Conservation (phyloP, 2,113 vertebrate genomes). For the Oreochromis tanganicae region DNA sequence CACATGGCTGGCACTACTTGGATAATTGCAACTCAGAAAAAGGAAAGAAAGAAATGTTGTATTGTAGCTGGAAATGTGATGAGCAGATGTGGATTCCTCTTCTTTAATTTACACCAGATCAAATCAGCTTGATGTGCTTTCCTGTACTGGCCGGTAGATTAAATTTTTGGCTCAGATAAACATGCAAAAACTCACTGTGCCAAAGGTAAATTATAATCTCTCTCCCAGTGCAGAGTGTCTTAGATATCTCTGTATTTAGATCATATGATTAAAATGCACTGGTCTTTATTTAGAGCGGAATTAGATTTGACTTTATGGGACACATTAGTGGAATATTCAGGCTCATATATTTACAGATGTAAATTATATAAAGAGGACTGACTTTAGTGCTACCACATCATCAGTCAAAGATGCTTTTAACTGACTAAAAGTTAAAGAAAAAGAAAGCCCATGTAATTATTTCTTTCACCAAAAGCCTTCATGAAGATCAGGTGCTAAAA, state of each 20-base stretch:
- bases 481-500: not conserved
- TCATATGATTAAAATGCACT: not conserved
- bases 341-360: not conserved
- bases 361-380: not conserved
- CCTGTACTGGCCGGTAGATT: conserved; percentile 6
- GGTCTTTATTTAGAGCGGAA: not conserved
- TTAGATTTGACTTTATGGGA: not conserved
- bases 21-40: conserved; percentile 12
- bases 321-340: not conserved
- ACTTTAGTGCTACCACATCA: not conserved
- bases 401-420: not conserved
- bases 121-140: conserved; percentile 31
- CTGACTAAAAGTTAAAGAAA: not conserved
- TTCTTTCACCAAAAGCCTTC: not conserved
- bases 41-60: not conserved
- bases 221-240: not conserved
- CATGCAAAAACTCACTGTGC: not conserved
- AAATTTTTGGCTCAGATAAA: not conserved
- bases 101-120: conserved; percentile 57
- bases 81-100: conserved; percentile 68
- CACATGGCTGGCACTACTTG: conserved; percentile 23
- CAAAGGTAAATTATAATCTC: conserved; percentile 3
- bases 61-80: conserved; percentile 55
- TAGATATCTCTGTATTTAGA: not conserved
- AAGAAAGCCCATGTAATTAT: not conserved